These are phyloP conservation scores for Gavialis gangeticus DNA, from an alignment of 2,113 vertebrate species.

Conservation along the genomic window DNA sequence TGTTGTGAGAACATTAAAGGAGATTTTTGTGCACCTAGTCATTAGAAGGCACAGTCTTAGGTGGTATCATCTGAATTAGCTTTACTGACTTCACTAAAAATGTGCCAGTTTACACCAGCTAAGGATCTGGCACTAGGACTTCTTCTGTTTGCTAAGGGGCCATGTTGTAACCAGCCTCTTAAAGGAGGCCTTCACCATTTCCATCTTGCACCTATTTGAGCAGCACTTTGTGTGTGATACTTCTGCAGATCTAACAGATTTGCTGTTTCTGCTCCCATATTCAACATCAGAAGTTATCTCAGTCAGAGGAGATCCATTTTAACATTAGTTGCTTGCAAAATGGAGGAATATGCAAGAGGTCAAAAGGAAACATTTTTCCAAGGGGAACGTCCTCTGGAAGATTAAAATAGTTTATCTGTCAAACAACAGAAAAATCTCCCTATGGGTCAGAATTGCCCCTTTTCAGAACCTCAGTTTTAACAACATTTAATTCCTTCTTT, in stretches of 20 bases:
- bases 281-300: slow-evolving; percentile 70
- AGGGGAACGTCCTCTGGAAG: slow-evolving; percentile 77
- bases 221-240: not conserved
- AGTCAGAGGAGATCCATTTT: slow-evolving; percentile 73
- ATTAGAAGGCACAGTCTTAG: slow-evolving; percentile 48
- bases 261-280: not conserved
- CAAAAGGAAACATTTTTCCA: slow-evolving; percentile 80
- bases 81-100: slow-evolving; percentile 22
- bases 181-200: not conserved
- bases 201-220: not conserved
- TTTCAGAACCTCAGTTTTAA: slow-evolving; percentile 59
- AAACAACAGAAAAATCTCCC: slow-evolving; percentile 77
- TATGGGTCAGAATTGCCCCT: slow-evolving; percentile 57
- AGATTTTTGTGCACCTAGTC: slow-evolving; percentile 39
- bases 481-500: slow-evolving; percentile 53
- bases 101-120: not conserved
- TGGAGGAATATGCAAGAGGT: slow-evolving; percentile 77
- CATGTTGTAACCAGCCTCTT: slow-evolving; percentile 7
- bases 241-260: slow-evolving; percentile 31
- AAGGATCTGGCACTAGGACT: not conserved
- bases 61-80: slow-evolving; percentile 24
- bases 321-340: slow-evolving; percentile 78
- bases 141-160: not conserved
- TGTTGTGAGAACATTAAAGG: slow-evolving; percentile 58
- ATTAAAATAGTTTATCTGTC: slow-evolving; percentile 77